phyloP scores from a whole-genome alignment of 2,113 vertebrate genomes.

The Marmota flaviventris region DNA sequence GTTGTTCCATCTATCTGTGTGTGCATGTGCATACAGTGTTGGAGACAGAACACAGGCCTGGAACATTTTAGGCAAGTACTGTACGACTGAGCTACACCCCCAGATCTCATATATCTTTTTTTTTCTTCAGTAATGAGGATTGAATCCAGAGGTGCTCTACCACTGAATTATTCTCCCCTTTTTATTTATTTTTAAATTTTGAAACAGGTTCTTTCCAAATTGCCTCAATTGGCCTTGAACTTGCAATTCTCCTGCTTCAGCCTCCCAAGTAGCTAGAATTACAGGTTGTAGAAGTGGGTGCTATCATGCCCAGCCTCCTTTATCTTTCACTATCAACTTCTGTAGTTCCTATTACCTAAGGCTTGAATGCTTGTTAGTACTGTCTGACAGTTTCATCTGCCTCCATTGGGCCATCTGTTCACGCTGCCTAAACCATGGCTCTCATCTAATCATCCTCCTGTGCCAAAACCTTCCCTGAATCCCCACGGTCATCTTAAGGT shows the following conservation, averaged over 20 bases:
- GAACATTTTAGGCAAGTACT: background rate
- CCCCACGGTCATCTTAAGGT: background rate
- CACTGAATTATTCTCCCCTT: too few species aligned
- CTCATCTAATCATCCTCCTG: background rate
- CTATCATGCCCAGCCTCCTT: too few species aligned
- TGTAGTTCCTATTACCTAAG: background rate
- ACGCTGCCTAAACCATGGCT: background rate
- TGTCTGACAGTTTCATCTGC: background rate
- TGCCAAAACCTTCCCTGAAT: background rate
- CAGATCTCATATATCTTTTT: too few species aligned
- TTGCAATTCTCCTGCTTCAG: too few species aligned
- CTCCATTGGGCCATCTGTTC: background rate
- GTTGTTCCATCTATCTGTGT: background rate
- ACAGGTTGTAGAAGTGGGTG: background rate
- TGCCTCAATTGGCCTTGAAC: too few species aligned
- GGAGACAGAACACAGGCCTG: too few species aligned
- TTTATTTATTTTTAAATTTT: too few species aligned
- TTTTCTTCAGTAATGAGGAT: too few species aligned
- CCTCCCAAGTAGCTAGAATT: background rate
- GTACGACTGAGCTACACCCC: background rate
- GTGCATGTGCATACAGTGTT: too few species aligned
- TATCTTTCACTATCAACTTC: slow-evolving; percentile 27
- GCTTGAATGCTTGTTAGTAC: background rate
- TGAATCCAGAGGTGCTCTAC: too few species aligned
- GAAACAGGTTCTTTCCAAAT: too few species aligned